These are phyloP conservation scores for Mesocricetus auratus DNA, from an alignment of 2,113 vertebrate species.

Conservation along the genomic window DNA sequence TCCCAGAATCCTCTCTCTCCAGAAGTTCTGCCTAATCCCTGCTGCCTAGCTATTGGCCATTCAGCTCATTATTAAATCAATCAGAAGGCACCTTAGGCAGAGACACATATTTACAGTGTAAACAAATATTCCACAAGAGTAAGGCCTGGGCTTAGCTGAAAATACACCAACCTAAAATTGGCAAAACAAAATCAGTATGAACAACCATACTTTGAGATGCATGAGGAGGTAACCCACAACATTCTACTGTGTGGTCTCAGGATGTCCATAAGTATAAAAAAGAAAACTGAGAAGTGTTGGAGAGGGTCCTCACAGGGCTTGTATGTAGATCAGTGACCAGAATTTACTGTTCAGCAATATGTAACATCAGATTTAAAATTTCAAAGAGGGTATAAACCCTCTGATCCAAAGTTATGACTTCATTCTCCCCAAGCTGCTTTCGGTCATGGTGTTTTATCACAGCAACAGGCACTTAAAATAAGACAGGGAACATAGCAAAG, in stretches of 20 bases:
- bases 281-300: neutral
- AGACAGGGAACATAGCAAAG: neutral
- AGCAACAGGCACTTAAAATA: neutral
- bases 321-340: neutral
- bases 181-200: constrained; percentile 4
- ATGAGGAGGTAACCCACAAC: constrained; percentile 31
- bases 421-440: too few relatives aligned
- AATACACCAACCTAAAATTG: constrained; percentile 51
- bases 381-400: neutral
- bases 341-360: neutral
- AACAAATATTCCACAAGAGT: neutral
- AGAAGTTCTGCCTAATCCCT: neutral
- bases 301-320: neutral
- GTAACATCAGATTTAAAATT: neutral
- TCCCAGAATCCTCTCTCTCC: neutral
- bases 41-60: neutral
- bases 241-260: neutral
- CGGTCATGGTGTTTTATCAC: neutral
- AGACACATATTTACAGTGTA: neutral
- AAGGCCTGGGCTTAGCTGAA: neutral
- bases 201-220: neutral
- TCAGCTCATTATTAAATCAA: neutral
- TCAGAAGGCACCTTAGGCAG: neutral
- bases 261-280: neutral
- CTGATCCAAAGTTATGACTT: neutral